phyloP scores from a whole-genome alignment of 2,113 vertebrate genomes.

The Mirounga angustirostris region DNA sequence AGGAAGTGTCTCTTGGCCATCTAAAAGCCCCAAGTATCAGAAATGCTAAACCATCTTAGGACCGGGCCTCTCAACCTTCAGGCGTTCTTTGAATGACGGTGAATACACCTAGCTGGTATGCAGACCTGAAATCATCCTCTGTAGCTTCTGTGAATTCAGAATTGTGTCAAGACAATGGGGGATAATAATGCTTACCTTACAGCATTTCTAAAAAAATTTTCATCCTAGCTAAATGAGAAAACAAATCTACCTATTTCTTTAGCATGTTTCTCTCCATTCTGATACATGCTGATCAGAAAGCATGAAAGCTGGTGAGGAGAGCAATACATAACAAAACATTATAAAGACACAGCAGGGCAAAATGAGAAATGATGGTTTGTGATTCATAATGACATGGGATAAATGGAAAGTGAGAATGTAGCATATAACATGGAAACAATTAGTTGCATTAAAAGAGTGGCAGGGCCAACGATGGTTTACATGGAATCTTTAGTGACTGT shows the following conservation, averaged over 20 bases:
- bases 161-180: not conserved
- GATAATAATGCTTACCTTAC: not conserved
- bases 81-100: not conserved
- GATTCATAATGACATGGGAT: not conserved
- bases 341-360: conserved; percentile 20
- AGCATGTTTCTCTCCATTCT: conserved; percentile 51
- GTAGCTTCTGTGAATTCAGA: conserved; percentile 53
- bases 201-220: not conserved
- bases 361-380: not conserved
- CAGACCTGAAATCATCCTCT: not conserved
- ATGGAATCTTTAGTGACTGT: conserved; percentile 62
- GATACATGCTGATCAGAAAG: conserved; percentile 65
- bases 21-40: not conserved
- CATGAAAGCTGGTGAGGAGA: not conserved
- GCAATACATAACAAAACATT: not conserved
- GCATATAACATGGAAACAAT: conserved; percentile 64
- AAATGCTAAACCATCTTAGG: not conserved
- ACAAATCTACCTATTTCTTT: not conserved
- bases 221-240: conserved; percentile 52
- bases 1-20: conserved; percentile 25
- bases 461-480: conserved; percentile 64
- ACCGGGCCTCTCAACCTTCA: not conserved
- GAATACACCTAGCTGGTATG: not conserved
- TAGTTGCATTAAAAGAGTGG: conserved; percentile 82
- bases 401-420: conserved; percentile 15